Evolutionary conservation across 1,140 invertebrate species (phyloP).

Genomic region (Conopomorpha cramerella): DNA sequence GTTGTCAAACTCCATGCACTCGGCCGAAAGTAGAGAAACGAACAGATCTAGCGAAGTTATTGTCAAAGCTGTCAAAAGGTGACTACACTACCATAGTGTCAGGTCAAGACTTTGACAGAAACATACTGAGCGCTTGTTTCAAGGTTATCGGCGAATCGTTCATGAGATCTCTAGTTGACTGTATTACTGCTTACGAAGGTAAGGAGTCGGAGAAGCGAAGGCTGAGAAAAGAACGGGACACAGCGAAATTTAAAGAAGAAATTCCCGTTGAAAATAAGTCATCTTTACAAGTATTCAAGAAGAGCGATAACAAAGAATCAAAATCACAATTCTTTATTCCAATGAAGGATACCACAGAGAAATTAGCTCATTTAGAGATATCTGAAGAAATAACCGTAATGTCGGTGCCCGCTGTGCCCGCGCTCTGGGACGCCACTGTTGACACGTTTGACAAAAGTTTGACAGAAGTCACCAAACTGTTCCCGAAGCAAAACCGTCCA

Average conservation of each 20-base stretch:
- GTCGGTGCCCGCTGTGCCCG: conserved; percentile 32
- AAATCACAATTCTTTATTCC: conserved; percentile 56
- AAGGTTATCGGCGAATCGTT: conserved; percentile 30
- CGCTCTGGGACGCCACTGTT: conserved; percentile 29
- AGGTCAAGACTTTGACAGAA: conserved; percentile 41
- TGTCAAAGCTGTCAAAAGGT: conserved; percentile 30
- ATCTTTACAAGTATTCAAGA: conserved; percentile 49
- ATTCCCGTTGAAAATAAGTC: too few relatives aligned
- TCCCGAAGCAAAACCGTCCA: conserved; percentile 52
- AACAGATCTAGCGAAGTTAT: conserved; percentile 23
- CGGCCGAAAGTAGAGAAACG: conserved; percentile 25
- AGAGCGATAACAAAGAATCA: conserved; percentile 39
- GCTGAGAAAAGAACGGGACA: conserved; percentile 24
- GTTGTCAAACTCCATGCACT: conserved; percentile 23
- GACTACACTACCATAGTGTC: conserved; percentile 28
- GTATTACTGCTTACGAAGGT: conserved; percentile 25
- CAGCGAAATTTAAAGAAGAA: conserved; percentile 24
- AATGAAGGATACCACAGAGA: conserved; percentile 30
- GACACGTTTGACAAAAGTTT: conserved; percentile 35
- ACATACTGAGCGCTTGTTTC: conserved; percentile 30
- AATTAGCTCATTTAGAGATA: conserved; percentile 37
- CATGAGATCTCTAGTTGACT: conserved; percentile 32
- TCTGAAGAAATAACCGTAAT: conserved; percentile 40
- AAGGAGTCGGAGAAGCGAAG: conserved; percentile 33
- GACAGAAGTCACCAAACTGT: conserved; percentile 35